A percentile compares a stretch with the other conserved stretches of the same genome.
phyloP scores from a whole-genome alignment of 2,113 vertebrate species.

The Cinclus mexicanus region DNA sequence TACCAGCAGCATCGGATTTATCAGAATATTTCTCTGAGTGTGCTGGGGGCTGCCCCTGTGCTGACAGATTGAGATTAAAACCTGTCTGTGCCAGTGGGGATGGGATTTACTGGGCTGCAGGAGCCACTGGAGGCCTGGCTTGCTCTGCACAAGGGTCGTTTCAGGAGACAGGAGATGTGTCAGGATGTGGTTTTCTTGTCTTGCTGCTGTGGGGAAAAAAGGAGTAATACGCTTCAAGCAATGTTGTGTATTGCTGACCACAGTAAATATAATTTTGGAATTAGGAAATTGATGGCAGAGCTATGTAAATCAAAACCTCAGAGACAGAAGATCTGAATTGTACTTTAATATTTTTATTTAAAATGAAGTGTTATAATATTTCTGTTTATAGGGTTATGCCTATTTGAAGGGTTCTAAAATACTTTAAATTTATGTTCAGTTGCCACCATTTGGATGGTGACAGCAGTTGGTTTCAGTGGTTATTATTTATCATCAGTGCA shows the following conservation, averaged over 20 bases:
- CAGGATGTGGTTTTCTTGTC: not conserved
- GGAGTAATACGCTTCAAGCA: not conserved
- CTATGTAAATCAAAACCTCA: not conserved
- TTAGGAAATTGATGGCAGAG: not conserved
- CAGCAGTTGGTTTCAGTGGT: not conserved
- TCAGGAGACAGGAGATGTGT: not conserved
- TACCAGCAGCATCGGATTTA: constrained; percentile 39
- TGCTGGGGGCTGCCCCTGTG: not conserved
- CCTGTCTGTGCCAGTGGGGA: not conserved
- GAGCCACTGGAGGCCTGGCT: constrained; percentile 4
- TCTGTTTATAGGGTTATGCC: not conserved
- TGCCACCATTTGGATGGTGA: not conserved
- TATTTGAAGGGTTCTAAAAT: not conserved
- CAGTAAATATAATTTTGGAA: not conserved
- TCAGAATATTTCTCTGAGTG: constrained; percentile 17
- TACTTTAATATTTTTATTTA: not conserved
- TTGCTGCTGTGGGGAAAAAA: not conserved
- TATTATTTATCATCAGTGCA: not conserved
- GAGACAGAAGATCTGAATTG: not conserved
- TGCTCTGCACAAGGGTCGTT: not conserved
- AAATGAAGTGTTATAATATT: not conserved
- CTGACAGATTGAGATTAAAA: constrained; percentile 53
- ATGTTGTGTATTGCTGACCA: not conserved
- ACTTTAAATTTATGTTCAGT: not conserved
- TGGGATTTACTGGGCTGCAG: constrained; percentile 10